Percentiles rank a stretch among this genome's conserved stretches.
These are phyloP conservation scores for Calameuta idolon DNA, from an alignment of 2,888 invertebrate genomes.

Conservation along the genomic window DNA sequence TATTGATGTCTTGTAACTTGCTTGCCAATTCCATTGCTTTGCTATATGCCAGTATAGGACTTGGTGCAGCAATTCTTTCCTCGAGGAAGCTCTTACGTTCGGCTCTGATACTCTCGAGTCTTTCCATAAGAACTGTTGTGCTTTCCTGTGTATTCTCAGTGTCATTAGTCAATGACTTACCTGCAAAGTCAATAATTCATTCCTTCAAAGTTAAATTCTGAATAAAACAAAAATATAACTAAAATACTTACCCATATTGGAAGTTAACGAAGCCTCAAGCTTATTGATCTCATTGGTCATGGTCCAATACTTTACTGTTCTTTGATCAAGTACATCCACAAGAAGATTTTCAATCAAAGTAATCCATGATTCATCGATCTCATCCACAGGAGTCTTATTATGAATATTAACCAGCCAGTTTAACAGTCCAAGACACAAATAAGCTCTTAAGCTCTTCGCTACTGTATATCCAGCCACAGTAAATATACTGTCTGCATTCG, in stretches of 20 bases:
- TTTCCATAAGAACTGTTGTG: constrained; percentile 33
- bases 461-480: constrained; percentile 31
- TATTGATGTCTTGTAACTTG: constrained; percentile 35
- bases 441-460: constrained; percentile 54
- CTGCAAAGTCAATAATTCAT: background rate
- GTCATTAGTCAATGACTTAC: background rate
- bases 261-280: constrained; percentile 42
- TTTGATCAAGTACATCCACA: constrained; percentile 43
- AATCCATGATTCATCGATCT: constrained; percentile 26
- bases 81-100: constrained; percentile 47
- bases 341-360: constrained; percentile 43
- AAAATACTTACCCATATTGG: constrained; percentile 36
- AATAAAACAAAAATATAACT: background rate
- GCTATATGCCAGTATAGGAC: constrained; percentile 51
- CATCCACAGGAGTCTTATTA: constrained; percentile 12
- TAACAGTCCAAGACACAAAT: constrained; percentile 52
- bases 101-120: constrained; percentile 42
- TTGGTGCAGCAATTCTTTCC: constrained; percentile 48
- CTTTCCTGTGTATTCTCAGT: constrained; percentile 7
- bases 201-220: background rate
- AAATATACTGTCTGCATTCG: constrained; percentile 42
- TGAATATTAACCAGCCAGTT: constrained; percentile 42
- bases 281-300: constrained; percentile 45
- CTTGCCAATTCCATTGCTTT: constrained; percentile 40
- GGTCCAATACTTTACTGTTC: constrained; percentile 46